Conservation (phyloP, 2,113 vertebrate genomes). For the Thomomys bottae region DNA sequence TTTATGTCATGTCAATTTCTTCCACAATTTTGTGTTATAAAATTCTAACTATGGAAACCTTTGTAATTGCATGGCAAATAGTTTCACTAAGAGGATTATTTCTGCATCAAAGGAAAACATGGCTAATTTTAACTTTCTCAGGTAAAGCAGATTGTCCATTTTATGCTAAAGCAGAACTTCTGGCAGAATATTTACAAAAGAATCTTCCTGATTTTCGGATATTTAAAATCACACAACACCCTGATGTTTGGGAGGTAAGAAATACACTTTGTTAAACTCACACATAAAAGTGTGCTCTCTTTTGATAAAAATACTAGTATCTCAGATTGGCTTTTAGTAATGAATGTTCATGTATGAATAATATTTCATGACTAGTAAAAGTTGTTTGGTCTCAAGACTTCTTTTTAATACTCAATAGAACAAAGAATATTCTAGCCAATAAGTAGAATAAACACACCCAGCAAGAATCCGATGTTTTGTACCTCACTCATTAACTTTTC, state of each 20-base stretch:
- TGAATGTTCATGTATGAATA: constrained; percentile 7
- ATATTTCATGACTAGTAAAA: constrained; percentile 21
- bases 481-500: neutral
- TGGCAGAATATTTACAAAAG: constrained; percentile 90
- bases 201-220: constrained; percentile 91
- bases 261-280: neutral
- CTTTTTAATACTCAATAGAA: neutral
- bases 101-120: constrained; percentile 15
- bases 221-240: constrained; percentile 90
- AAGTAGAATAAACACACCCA: neutral
- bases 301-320: neutral
- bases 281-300: neutral
- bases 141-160: constrained; percentile 92
- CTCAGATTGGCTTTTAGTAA: neutral
- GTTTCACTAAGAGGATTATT: neutral
- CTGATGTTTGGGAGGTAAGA: constrained; percentile 93
- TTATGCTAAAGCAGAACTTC: constrained; percentile 93
- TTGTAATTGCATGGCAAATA: neutral
- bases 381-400: neutral
- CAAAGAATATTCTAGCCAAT: neutral
- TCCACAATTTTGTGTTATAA: neutral
- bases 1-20: neutral
- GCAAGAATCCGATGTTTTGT: neutral
- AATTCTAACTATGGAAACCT: constrained; percentile 22
- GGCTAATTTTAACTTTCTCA: constrained; percentile 77